Base-by-base conservation (phyloP, 2,797 vertebrate species). In the Coregonus suidteri region DNA sequence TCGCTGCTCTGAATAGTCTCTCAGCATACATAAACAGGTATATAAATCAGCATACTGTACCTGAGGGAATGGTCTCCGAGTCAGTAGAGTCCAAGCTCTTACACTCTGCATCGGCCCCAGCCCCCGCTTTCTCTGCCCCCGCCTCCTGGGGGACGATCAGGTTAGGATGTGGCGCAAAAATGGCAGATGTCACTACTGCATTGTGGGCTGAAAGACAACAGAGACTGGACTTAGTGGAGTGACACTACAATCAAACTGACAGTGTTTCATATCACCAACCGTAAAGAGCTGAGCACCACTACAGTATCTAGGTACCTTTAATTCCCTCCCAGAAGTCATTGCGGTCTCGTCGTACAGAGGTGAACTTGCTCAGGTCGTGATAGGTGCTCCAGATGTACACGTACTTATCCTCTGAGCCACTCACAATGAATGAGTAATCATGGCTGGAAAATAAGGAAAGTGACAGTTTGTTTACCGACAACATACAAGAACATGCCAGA, bases 281-380 rank as follows among this genome's bases (percentile, higher is more conserved):
- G 20, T 35, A 51, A 9, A 25, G 6, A 71, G 13, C 37, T 20
- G 35, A 30, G 68, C 68, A n/a, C 35, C 13, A 15, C 54, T 3
- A 4, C 18, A 5, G 4, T 51, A 18, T 71, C 30, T 6, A 1
- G 18, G 90, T 93, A 99, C 98, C 98, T 98, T 99, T 99, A 91
- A 99, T 98, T 59, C 98, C 98, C 92, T 99, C 98, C 98, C 98
- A 99, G 94, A 99, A 99, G 90, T 99, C 98, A 91, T 99, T 99
- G 85, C 98, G 96, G 88, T 99, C 98, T 88, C 98, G 95, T 75
- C 98, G 94, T 76, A 99, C 98, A 15, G 98, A 99, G 16, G 97
- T 98, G 93, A 99, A 99, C 85, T 98, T 99, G 94, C 96, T 99
- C 85, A 99, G 86, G 90, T 99, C 98, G 51, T 99, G 98, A 91